Evolutionary conservation across 2,888 invertebrate species (phyloP), one percentile per base, ranked within the genome.

Genomic region (Ametastegia equiseti): DNA sequence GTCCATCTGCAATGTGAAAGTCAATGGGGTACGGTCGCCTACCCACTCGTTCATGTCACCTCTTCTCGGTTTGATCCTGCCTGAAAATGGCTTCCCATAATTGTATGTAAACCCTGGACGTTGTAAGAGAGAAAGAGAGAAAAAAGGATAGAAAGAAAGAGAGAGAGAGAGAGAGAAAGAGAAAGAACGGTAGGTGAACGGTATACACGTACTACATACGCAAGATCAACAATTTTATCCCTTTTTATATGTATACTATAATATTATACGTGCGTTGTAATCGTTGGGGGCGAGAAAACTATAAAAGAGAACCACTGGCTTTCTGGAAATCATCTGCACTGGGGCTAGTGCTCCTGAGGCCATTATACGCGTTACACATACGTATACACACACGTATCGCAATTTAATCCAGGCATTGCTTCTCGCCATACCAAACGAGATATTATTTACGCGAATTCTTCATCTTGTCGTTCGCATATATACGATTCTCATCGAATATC

Each of bases 251-350:
- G n/a, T n/a, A n/a, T n/a, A n/a, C n/a, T n/a, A n/a, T n/a, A n/a
- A n/a, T n/a, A n/a, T n/a, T n/a, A n/a, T n/a, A n/a, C n/a, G n/a
- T n/a, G n/a, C n/a, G n/a, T n/a, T n/a, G n/a, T n/a, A n/a, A n/a
- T n/a, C n/a, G n/a, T n/a, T n/a, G n/a, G n/a, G n/a, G n/a, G n/a
- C n/a, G n/a, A n/a, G n/a, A n/a, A n/a, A n/a, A n/a, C n/a, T 69
- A 3, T 13, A 15, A 45, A 33, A 42, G 75, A 78, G 78, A 78
- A 78, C 78, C 85, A 88, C 90, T 90, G 90, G 88, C 86, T 89
- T 90, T 90, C 90, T 89, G 90, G 88, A 89, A 90, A 89, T 88
- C 88, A 87, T 89, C 88, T 88, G 89, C n/a, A n/a, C n/a, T n/a
- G n/a, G 86, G 89, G 84, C 87, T 85, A 89, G 88, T 86, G 89